Evolutionary conservation across 1,140 invertebrate species (phyloP).

Genomic region (Gonioctena quinquepunctata): DNA sequence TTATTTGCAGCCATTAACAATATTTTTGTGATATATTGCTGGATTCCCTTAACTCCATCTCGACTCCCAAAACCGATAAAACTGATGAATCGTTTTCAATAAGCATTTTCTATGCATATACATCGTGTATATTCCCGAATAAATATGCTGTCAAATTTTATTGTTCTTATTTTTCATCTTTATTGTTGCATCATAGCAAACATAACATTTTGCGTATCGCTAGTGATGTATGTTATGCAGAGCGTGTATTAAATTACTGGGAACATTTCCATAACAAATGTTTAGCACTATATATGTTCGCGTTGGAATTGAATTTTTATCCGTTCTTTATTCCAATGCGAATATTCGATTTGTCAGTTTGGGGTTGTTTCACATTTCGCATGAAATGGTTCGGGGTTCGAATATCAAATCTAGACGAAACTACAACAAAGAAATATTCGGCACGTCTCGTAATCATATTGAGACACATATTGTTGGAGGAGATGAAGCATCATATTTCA

Average conservation of each 20-base stretch:
- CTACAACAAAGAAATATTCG: too few species aligned
- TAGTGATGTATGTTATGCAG: slow-evolving; percentile 26
- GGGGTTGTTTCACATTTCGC: not conserved
- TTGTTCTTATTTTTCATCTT: slow-evolving; percentile 42
- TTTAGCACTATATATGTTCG: slow-evolving; percentile 10
- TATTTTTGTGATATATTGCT: slow-evolving; percentile 3
- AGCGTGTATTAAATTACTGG: slow-evolving; percentile 20
- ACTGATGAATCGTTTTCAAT: slow-evolving; percentile 41
- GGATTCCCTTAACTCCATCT: not conserved
- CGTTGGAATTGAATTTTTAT: slow-evolving; percentile 19
- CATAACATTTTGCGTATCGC: slow-evolving; percentile 18
- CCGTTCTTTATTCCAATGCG: not conserved
- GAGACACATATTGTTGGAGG: too few species aligned
- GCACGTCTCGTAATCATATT: too few species aligned
- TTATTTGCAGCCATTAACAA: too few species aligned
- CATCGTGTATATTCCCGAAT: slow-evolving; percentile 30
- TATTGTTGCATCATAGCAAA: slow-evolving; percentile 30
- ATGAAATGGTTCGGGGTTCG: not conserved
- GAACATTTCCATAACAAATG: slow-evolving; percentile 25
- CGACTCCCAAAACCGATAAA: slow-evolving; percentile 30
- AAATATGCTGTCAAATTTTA: slow-evolving; percentile 44
- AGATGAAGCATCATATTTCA: too few species aligned
- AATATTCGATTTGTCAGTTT: not conserved
- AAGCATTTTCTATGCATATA: slow-evolving; percentile 40
- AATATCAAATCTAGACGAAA: not conserved